Percentiles rank a stretch among this genome's conserved stretches.
Evolutionary conservation across 1,140 invertebrate species (phyloP).

Genomic region (Pararge aegeria): DNA sequence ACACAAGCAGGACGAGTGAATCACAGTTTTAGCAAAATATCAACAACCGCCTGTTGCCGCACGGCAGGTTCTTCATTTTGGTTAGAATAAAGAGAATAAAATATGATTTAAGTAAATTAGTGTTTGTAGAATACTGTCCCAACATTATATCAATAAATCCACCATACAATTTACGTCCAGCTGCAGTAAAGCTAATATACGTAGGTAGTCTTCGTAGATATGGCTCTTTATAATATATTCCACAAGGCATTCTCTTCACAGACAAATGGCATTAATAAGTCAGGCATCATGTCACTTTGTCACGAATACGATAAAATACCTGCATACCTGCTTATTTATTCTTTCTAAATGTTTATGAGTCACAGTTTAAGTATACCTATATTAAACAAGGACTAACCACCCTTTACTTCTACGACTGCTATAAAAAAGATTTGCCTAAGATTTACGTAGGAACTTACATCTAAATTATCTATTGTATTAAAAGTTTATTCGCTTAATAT

Average conservation of each 20-base stretch:
- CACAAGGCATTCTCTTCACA: conserved; percentile 1
- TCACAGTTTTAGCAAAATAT: too few species aligned
- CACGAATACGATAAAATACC: conserved; percentile 5
- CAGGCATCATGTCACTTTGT: not conserved
- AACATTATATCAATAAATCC: too few species aligned
- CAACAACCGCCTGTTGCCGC: too few species aligned
- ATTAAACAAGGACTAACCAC: conserved; percentile 1
- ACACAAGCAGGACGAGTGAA: too few species aligned
- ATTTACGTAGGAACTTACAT: not conserved
- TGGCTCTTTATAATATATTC: too few species aligned
- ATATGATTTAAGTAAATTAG: too few species aligned
- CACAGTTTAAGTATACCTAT: conserved; percentile 1
- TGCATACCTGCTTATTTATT: not conserved
- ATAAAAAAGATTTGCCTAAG: not conserved
- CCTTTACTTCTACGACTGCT: not conserved
- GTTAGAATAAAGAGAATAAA: too few species aligned
- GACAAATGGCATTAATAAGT: conserved; percentile 5
- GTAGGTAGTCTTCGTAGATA: too few species aligned
- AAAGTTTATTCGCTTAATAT: not conserved
- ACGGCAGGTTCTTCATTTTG: too few species aligned
- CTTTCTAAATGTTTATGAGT: conserved; percentile 3
- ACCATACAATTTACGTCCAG: too few species aligned
- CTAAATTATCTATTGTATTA: not conserved
- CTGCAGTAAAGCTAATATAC: too few species aligned
- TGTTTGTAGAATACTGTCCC: too few species aligned